These are phyloP conservation scores for Leptoteleia sp. DNA, from an alignment of 1,140 invertebrate species.

Conservation along the genomic window DNA sequence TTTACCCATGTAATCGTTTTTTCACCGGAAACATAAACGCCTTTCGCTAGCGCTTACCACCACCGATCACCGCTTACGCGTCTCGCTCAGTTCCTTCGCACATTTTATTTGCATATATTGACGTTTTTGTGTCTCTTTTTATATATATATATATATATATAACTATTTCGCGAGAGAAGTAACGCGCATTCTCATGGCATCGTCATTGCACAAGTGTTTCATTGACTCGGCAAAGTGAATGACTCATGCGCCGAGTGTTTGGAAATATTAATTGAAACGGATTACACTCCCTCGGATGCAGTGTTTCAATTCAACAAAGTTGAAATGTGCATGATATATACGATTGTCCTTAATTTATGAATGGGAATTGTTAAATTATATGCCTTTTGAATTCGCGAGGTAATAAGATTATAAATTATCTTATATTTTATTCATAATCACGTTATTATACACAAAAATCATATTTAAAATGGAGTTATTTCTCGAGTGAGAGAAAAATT, in stretches of 20 bases:
- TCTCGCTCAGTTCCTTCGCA: constrained; percentile 12
- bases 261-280: constrained; percentile 66
- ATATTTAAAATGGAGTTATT: too few species aligned
- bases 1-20: constrained; percentile 23
- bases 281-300: constrained; percentile 12
- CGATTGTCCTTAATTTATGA: too few species aligned
- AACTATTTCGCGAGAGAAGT: too few species aligned
- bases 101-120: constrained; percentile 7
- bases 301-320: constrained; percentile 11
- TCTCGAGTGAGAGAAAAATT: too few species aligned
- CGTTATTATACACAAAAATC: too few species aligned
- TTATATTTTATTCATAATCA: too few species aligned
- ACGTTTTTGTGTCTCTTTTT: constrained; percentile 18
- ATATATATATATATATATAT: too few species aligned
- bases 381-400: too few species aligned
- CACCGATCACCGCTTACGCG: too few species aligned
- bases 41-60: neutral
- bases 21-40: constrained; percentile 6
- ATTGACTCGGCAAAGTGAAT: constrained; percentile 70
- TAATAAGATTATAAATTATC: too few species aligned
- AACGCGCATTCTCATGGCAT: constrained; percentile 46
- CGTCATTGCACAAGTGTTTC: constrained; percentile 66
- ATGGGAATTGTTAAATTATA: too few species aligned
- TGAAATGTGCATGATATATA: too few species aligned
- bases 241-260: constrained; percentile 64